phyloP scores from a whole-genome alignment of 2,797 vertebrate genomes.

The Sebastes iracundus region DNA sequence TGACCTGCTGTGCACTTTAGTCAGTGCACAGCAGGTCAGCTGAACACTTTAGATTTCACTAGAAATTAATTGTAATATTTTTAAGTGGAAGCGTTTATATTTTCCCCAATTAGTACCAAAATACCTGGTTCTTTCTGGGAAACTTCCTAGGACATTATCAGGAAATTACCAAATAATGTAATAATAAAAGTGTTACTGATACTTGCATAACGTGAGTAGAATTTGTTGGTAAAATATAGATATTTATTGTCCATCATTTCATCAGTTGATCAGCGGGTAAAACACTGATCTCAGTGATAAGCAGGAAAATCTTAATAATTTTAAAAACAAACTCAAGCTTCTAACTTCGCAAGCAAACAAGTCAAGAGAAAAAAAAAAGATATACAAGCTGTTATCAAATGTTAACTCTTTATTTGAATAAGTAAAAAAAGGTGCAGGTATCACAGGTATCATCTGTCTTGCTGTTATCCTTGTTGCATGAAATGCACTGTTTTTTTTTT shows the following conservation, averaged over 20 bases:
- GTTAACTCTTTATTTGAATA: conserved; percentile 90
- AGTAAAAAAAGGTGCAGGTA: conserved; percentile 89
- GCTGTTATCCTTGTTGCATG: conserved; percentile 75
- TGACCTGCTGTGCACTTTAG: not conserved
- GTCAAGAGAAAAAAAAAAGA: conserved; percentile 32
- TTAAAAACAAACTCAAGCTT: not conserved
- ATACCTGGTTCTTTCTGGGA: not conserved
- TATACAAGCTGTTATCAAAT: conserved; percentile 82
- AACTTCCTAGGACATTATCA: not conserved
- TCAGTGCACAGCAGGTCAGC: no score
- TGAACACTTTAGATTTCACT: not conserved
- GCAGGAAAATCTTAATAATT: not conserved
- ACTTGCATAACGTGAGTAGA: not conserved
- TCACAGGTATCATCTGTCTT: conserved; percentile 82
- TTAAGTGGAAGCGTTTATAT: not conserved
- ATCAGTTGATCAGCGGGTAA: not conserved
- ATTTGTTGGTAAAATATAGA: not conserved
- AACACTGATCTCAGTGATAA: not conserved
- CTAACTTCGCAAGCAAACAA: not conserved
- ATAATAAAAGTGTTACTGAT: not conserved
- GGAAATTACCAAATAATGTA: not conserved
- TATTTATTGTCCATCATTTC: not conserved
- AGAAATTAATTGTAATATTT: not conserved
- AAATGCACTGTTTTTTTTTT: conserved; percentile 68
- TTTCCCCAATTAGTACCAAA: not conserved